Evolutionary conservation across 2,797 vertebrate genomes (phyloP).

Genomic region (Eptatretus atami): DNA sequence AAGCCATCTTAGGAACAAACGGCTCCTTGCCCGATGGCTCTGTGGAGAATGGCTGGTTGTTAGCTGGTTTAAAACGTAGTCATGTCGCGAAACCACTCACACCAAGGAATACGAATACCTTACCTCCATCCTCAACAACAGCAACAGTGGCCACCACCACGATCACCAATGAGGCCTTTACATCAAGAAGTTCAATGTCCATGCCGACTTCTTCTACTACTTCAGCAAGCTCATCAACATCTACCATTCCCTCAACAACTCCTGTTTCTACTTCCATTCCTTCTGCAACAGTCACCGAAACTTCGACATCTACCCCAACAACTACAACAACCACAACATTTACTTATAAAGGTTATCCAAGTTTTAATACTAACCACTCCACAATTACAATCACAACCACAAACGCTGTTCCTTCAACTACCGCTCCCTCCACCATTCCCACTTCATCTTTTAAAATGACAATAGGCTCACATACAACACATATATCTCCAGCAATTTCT

Average conservation of each 20-base stretch:
- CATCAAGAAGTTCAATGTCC: too few relatives aligned
- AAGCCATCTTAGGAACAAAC: background rate
- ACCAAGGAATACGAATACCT: background rate
- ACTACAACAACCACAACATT: background rate
- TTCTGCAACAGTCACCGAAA: background rate
- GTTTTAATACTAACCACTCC: too few relatives aligned
- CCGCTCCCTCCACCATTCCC: background rate
- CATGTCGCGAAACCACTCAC: background rate
- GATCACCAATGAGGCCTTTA: too few relatives aligned
- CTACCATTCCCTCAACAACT: too few relatives aligned
- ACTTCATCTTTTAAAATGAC: background rate
- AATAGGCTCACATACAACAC: background rate
- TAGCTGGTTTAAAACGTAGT: background rate
- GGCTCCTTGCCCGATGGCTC: background rate
- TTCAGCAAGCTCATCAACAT: too few relatives aligned
- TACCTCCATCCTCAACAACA: too few relatives aligned
- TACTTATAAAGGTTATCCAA: too few relatives aligned
- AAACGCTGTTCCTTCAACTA: background rate
- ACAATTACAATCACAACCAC: background rate
- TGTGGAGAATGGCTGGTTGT: background rate
- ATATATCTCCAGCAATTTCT: too few relatives aligned
- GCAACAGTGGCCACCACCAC: too few relatives aligned
- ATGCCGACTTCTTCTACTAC: too few relatives aligned
- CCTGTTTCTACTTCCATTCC: background rate
- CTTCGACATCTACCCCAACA: background rate